Evolutionary conservation across 1,140 invertebrate genomes (phyloP), one percentile per base, ranked within the genome.

Genomic region (Lasioglossum baleicum): DNA sequence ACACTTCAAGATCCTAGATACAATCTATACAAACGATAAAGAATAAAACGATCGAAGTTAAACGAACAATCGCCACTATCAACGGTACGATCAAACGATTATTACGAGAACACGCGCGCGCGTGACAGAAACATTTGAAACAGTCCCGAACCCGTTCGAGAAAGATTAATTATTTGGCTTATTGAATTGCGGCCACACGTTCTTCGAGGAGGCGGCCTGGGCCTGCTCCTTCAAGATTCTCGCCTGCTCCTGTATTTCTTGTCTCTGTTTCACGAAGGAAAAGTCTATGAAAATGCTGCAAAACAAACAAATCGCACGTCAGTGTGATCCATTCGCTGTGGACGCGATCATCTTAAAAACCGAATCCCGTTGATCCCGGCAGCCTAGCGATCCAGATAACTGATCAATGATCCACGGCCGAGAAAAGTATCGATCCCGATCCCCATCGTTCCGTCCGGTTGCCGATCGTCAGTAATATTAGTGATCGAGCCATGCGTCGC

Each of bases 231-330:
- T 93, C 91, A 93, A 91, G 72, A 92, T 83, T 91, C 90, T 93
- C 86, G 92, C 92, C 90, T 94, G 93, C 83, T 93, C 90, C 91
- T 95, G 93, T 86, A 95, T 94, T 94, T 94, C 93, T 90, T 94
- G 94, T 96, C 96, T 96, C 94, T 96, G 94, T 96, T 96, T 95
- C 93, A 96, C 94, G 94, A 96, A 96, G 94, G 96, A 96, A 95
- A 94, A 90, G 94, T 93, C 93, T 95, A 96, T 88, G 95, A 96
- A 92, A 95, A 95, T 86, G 95, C 95, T 90, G 95, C 94, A 92
- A 96, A 96, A 89, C 92, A 94, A 92, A 88, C 73, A 84, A 88
- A 87, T 72, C 68, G 79, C 82, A 84, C 79, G 82, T 86, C 73
- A 87, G 78, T 83, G 61, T 69, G 56, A 73, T 75, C n/a, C 58